phyloP scores from a whole-genome alignment of 2,888 invertebrate species.

The Metacarcinus magister region DNA sequence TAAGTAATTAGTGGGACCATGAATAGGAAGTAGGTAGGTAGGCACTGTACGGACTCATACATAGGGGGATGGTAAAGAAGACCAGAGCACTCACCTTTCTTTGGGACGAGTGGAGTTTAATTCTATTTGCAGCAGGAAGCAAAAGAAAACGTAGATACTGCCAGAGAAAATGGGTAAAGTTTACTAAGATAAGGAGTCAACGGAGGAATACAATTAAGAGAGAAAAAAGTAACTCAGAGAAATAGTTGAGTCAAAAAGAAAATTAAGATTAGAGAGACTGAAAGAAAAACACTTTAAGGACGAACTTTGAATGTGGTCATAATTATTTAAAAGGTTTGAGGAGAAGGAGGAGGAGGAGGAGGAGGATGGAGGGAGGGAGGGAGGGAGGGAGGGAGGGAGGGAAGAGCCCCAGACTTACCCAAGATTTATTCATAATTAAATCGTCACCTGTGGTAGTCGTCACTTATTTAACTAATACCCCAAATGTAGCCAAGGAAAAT shows the following conservation, averaged over 20 bases:
- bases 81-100: no score
- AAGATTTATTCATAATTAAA: not conserved
- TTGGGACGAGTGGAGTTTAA: no score
- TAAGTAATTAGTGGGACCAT: no score
- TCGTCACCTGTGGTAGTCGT: not conserved
- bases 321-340: conserved; percentile 6
- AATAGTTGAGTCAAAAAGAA: not conserved
- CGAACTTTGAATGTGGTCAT: not conserved
- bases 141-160: not conserved
- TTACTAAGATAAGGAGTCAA: no score
- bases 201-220: no score
- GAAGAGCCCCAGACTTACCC: not conserved
- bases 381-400: not conserved
- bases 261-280: not conserved
- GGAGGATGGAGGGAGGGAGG: no score
- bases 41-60: no score
- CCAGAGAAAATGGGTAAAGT: not conserved
- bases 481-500: not conserved
- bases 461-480: not conserved
- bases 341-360: not conserved
- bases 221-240: not conserved
- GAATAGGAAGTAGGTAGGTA: no score
- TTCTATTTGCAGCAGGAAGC: not conserved
- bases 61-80: no score
- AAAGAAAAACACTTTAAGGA: not conserved